These are phyloP conservation scores for Chionis minor DNA, from an alignment of 2,113 vertebrate genomes.

Conservation along the genomic window DNA sequence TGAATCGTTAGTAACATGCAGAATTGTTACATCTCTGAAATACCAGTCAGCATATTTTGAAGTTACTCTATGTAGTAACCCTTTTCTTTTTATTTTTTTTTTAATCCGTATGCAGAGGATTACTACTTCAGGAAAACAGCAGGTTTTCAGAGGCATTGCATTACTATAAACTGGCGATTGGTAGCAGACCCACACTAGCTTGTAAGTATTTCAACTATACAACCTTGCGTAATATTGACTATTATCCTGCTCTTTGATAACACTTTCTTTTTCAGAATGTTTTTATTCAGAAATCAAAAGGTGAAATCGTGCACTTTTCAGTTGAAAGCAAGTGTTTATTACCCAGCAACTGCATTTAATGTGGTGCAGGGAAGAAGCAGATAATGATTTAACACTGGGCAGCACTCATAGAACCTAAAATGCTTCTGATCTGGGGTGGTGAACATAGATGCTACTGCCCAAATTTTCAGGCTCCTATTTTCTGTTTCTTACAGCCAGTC, in stretches of 20 bases:
- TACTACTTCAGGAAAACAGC: conserved; percentile 96
- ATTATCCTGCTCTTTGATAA: background rate
- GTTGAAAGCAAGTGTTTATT: background rate
- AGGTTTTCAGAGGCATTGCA: conserved; percentile 93
- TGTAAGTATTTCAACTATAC: conserved; percentile 85
- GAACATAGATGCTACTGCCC: background rate
- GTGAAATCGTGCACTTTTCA: background rate
- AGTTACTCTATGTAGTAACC: background rate
- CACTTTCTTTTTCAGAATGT: background rate
- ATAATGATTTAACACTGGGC: background rate
- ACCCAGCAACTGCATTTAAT: background rate
- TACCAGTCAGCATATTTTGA: background rate
- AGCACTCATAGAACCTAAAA: background rate
- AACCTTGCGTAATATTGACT: background rate
- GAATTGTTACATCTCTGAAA: background rate
- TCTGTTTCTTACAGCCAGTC: background rate
- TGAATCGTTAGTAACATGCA: background rate
- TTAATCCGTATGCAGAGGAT: conserved; percentile 77
- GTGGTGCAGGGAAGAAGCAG: background rate
- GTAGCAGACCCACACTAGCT: conserved; percentile 95
- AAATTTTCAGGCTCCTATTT: background rate
- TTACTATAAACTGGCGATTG: conserved; percentile 97
- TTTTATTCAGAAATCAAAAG: background rate
- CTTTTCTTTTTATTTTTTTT: background rate
- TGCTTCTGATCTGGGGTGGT: background rate